Conservation (phyloP, 2,888 invertebrate species). For the Tetragnatha montana region DNA sequence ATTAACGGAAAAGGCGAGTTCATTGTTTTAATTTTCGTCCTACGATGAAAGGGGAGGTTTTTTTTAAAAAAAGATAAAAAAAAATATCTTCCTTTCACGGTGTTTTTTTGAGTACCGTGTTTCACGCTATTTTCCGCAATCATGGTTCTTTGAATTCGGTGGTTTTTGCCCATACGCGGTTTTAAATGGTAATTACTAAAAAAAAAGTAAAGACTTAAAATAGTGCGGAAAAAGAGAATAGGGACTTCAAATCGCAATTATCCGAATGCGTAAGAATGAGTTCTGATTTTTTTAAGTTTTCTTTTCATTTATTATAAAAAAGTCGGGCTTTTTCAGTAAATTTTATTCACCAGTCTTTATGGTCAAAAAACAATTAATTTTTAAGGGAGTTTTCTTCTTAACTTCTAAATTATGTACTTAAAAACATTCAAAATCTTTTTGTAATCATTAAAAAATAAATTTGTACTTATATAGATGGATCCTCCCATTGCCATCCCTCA, state of each 20-base stretch:
- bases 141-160: constrained; percentile 1
- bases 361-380: background rate
- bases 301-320: background rate
- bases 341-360: background rate
- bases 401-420: too few species aligned
- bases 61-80: background rate
- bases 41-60: background rate
- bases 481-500: too few species aligned
- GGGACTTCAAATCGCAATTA: background rate
- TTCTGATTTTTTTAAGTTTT: background rate
- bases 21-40: constrained; percentile 13
- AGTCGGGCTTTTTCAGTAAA: background rate
- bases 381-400: background rate
- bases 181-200: constrained; percentile 8
- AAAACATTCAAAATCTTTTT: too few species aligned
- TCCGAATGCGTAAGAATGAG: background rate
- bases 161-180: background rate
- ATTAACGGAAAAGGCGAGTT: background rate
- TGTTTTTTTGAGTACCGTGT: background rate
- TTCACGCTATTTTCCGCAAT: constrained; percentile 9
- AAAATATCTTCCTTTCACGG: background rate
- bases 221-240: background rate
- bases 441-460: too few species aligned
- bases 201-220: constrained; percentile 11
- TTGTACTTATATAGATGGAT: too few species aligned